phyloP scores from a whole-genome alignment of 1,140 invertebrate genomes.

The Temnothorax curvispinosus region DNA sequence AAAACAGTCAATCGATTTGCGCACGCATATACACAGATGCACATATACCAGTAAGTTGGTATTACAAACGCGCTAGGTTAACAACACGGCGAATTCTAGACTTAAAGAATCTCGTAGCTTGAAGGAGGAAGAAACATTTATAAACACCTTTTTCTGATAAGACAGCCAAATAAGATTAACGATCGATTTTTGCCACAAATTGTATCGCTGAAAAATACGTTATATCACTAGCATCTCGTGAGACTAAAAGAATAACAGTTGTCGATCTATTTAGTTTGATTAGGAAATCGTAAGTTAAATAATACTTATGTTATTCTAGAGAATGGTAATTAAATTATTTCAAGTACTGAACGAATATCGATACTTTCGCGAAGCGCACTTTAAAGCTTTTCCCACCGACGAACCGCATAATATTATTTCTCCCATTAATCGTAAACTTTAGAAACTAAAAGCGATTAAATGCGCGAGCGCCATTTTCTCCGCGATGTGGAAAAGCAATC shows the following conservation, averaged over 20 bases:
- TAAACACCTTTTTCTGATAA: not conserved
- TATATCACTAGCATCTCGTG: not conserved
- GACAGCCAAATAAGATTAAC: not conserved
- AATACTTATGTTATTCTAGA: not conserved
- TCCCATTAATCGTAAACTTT: conserved; percentile 26
- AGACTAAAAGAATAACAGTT: not conserved
- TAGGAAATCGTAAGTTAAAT: not conserved
- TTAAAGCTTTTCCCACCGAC: not conserved
- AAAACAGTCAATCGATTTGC: conserved; percentile 69
- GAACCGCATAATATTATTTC: conserved; percentile 11
- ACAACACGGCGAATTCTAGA: conserved; percentile 4
- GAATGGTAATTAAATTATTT: not conserved
- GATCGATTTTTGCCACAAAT: not conserved
- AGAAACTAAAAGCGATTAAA: conserved; percentile 28
- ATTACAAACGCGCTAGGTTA: not conserved
- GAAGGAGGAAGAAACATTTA: too few species aligned
- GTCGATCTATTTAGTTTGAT: not conserved
- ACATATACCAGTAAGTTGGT: too few species aligned
- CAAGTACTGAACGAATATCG: not conserved
- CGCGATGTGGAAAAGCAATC: not conserved
- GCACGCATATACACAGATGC: not conserved
- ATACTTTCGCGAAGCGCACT: not conserved
- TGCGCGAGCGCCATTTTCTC: not conserved
- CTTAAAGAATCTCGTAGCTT: not conserved
- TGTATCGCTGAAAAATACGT: not conserved